These are phyloP conservation scores for Adineta ricciae DNA, from an alignment of 2,888 invertebrate species.

Conservation along the genomic window DNA sequence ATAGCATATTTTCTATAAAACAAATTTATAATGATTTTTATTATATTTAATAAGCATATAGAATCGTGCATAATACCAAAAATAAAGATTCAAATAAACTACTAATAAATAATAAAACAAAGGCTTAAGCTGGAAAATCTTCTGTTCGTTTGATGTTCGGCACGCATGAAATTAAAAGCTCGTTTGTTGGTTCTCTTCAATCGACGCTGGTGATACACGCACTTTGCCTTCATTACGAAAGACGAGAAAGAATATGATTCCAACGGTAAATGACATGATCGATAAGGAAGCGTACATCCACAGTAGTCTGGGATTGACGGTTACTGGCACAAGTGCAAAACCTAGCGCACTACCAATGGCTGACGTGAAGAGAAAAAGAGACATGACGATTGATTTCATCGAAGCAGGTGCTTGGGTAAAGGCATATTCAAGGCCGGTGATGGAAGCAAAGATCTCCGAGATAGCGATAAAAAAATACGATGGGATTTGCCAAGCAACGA, in stretches of 20 bases:
- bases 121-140: too few relatives aligned
- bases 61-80: too few relatives aligned
- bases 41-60: too few relatives aligned
- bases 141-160: too few relatives aligned
- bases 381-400: slow-evolving; percentile 87
- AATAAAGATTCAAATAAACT: too few relatives aligned
- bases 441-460: slow-evolving; percentile 87
- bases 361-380: slow-evolving; percentile 52
- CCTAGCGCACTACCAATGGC: not conserved
- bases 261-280: not conserved
- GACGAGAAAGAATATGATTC: not conserved
- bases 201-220: too few relatives aligned
- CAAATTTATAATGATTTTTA: too few relatives aligned
- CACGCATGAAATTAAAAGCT: too few relatives aligned
- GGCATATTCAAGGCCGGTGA: slow-evolving; percentile 87
- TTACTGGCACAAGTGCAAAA: not conserved
- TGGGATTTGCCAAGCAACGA: slow-evolving; percentile 75
- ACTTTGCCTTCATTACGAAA: not conserved
- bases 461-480: slow-evolving; percentile 83
- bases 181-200: too few relatives aligned
- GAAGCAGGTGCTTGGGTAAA: slow-evolving; percentile 79
- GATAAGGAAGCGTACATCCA: not conserved
- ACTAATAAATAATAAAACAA: too few relatives aligned
- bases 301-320: not conserved
- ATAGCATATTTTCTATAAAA: too few relatives aligned